phyloP scores from a whole-genome alignment of 2,113 vertebrate genomes.

The Elgaria multicarinata region DNA sequence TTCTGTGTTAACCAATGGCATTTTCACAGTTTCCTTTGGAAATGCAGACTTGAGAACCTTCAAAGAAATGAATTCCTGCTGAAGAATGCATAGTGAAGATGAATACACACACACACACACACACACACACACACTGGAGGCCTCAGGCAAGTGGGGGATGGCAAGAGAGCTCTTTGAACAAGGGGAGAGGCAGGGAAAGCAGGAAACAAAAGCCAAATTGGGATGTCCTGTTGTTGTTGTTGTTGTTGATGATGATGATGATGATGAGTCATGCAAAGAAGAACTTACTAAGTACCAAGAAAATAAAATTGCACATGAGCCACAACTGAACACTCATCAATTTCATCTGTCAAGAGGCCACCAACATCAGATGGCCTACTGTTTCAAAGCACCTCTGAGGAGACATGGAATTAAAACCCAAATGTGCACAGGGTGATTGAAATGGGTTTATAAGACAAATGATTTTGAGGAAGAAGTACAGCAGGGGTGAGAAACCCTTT shows the following conservation, averaged over 20 bases:
- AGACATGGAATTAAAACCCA: accelerated
- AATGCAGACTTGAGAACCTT: conserved; percentile 13
- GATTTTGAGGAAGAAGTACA: background rate
- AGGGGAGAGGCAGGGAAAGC: background rate
- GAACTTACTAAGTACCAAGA: conserved; percentile 15
- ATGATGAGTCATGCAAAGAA: background rate
- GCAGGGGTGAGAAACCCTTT: too few relatives aligned
- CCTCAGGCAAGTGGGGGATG: accelerated
- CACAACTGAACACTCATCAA: background rate
- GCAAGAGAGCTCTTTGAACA: background rate
- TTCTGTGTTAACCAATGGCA: conserved; percentile 58
- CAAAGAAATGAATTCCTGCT: conserved; percentile 34
- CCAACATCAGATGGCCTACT: background rate
- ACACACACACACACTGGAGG: background rate
- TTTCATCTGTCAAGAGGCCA: conserved; percentile 19
- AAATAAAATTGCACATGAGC: accelerated
- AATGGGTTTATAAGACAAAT: background rate
- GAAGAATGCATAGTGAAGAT: background rate
- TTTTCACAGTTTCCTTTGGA: conserved; percentile 66
- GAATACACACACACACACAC: accelerated
- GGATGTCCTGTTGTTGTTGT: too few relatives aligned
- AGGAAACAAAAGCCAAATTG: background rate
- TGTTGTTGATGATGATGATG: background rate
- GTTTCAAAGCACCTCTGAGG: background rate
- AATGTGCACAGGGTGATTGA: accelerated